phyloP scores from a whole-genome alignment of 2,113 vertebrate species.

The Labeo catla region DNA sequence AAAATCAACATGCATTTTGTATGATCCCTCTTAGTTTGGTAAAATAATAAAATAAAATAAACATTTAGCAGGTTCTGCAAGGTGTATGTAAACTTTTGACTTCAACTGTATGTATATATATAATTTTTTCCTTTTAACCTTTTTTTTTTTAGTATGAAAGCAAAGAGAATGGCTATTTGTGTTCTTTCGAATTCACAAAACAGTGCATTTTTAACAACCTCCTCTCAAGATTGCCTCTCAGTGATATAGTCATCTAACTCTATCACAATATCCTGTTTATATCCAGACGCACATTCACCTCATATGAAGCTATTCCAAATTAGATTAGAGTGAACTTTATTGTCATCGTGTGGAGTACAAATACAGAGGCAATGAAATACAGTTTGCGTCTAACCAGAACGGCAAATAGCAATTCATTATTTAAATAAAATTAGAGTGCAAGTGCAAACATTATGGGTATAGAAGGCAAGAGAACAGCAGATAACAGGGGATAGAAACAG shows the following conservation, averaged over 20 bases:
- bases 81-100: too few relatives aligned
- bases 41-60: too few relatives aligned
- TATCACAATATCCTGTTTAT: not conserved
- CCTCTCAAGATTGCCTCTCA: not conserved
- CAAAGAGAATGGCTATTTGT: not conserved
- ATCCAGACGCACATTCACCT: not conserved
- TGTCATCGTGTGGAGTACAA: not conserved
- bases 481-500: not conserved
- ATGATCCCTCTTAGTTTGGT: too few relatives aligned
- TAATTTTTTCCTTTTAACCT: too few relatives aligned
- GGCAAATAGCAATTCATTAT: not conserved
- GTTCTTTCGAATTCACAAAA: not conserved
- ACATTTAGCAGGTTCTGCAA: too few relatives aligned
- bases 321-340: not conserved
- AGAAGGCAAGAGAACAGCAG: conserved; percentile 1
- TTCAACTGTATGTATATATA: too few relatives aligned
- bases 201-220: not conserved
- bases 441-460: not conserved
- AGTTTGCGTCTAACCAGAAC: not conserved
- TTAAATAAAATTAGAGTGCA: not conserved
- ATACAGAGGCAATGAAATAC: not conserved
- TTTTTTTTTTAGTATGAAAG: not conserved
- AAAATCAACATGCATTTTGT: too few relatives aligned
- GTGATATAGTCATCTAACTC: not conserved
- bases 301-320: conserved; percentile 15